Percentiles rank a stretch among this genome's conserved stretches.
These are phyloP conservation scores for Himalopsyche japonica DNA, from an alignment of 2,888 invertebrate species.

Conservation along the genomic window DNA sequence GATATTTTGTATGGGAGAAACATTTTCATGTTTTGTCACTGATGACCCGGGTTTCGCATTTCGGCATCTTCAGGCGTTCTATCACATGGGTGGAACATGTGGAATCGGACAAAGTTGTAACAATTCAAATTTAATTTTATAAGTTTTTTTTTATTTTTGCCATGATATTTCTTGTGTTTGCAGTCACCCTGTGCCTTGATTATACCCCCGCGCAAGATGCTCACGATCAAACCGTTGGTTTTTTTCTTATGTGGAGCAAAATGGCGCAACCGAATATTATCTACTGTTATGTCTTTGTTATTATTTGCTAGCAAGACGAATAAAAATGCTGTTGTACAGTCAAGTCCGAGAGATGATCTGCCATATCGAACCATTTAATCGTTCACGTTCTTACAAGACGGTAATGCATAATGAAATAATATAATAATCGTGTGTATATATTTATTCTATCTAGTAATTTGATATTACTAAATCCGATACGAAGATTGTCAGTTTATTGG, in stretches of 20 bases:
- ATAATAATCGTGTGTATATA: neutral
- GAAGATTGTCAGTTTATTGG: neutral
- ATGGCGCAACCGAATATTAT: constrained; percentile 37
- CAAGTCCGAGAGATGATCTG: neutral
- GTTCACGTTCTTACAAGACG: neutral
- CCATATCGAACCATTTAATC: neutral
- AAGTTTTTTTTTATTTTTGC: no score
- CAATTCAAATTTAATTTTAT: no score
- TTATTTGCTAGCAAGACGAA: constrained; percentile 24
- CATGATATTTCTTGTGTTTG: neutral
- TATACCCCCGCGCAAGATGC: constrained; percentile 30
- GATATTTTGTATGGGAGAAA: no score
- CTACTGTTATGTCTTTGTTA: constrained; percentile 38
- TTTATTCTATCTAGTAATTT: neutral
- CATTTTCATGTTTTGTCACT: no score
- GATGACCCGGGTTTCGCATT: no score
- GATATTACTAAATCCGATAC: neutral
- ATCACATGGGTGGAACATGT: no score
- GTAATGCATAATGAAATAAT: neutral
- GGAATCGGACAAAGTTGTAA: no score
- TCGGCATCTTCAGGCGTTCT: no score
- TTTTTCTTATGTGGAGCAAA: constrained; percentile 40
- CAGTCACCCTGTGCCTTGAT: constrained; percentile 24
- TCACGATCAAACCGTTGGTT: constrained; percentile 33
- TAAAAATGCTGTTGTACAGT: neutral